These are phyloP conservation scores for Drosophila paranaensis DNA, from an alignment of 2,888 invertebrate species.

Conservation along the genomic window DNA sequence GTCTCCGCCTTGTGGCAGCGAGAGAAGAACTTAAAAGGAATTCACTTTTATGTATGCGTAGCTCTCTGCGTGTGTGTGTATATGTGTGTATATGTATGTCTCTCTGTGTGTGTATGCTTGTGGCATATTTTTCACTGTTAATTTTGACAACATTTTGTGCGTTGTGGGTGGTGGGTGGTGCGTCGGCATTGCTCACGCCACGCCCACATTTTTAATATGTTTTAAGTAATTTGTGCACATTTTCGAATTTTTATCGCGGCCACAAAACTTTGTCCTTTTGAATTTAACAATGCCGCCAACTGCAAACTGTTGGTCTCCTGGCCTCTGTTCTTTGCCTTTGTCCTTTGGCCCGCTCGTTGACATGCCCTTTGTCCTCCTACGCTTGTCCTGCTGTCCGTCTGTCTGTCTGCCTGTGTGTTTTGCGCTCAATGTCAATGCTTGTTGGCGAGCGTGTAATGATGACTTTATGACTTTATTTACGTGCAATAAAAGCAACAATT, in stretches of 20 bases:
- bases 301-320: slow-evolving; percentile 38
- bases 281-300: slow-evolving; percentile 45
- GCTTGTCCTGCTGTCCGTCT: background rate
- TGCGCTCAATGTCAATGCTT: slow-evolving; percentile 36
- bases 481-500: slow-evolving; percentile 70
- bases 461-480: slow-evolving; percentile 78
- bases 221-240: slow-evolving; percentile 75
- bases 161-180: background rate
- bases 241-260: slow-evolving; percentile 70
- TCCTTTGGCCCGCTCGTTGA: background rate
- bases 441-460: slow-evolving; percentile 73
- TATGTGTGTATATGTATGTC: background rate
- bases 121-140: slow-evolving; percentile 50
- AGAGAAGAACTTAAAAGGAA: slow-evolving; percentile 27
- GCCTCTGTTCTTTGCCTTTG: slow-evolving; percentile 1
- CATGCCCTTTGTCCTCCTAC: slow-evolving; percentile 10
- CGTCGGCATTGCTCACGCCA: background rate
- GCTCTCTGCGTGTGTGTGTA: background rate
- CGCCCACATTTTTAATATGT: slow-evolving; percentile 63
- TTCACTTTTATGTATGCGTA: slow-evolving; percentile 23
- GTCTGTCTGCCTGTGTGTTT: background rate
- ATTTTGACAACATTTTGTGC: slow-evolving; percentile 60
- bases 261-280: slow-evolving; percentile 73
- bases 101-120: background rate
- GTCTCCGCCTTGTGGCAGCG: slow-evolving; percentile 8